Base-by-base conservation (phyloP, 1,140 invertebrate genomes). In the Nebria ingens region DNA sequence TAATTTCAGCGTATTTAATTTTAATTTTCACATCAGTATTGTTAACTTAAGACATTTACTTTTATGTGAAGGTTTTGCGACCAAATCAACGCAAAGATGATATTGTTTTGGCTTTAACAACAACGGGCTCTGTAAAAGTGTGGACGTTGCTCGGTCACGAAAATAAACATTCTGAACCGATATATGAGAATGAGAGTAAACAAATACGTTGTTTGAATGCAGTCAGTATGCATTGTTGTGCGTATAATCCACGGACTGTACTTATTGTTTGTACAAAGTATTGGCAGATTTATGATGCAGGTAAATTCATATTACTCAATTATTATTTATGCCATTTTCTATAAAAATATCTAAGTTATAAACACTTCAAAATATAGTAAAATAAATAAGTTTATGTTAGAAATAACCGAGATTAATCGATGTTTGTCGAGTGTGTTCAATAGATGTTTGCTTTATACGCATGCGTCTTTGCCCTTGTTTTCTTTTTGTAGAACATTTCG, bases 171-270 rank as follows among this genome's bases (percentile, higher is more conserved):
- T 83, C 83, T 9, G 85, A 93, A 65, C 86, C 90, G 0, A 82
- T 98, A 23, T 95, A 91, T 68, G 97, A 99, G 72, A 93, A 98
- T 72, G 97, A 99, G 70, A 97, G 93, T 22, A 99, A 99, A 72
- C 90, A 93, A 68, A 96, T 99, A 29, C 80, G 89, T 12, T 94
- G 94, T 67, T 71, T 93, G 6, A 97, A 97, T 76, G 95, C 96
- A 2, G 80, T 94, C 20, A 90, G 87, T 2, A 79, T 99, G 67
- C 90, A 89, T 52, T 98, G 94, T 69, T 98, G 95, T 71, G 79
- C 88, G 1, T 91, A 93, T 65, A 98, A 98, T 73, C 93, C 97
- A 65, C 78, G 97, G 50, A 98, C 95, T 0, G 92, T 99, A 20
- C 79, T 99, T 1, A 91, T 99, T 38, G 92, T 98, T 0, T 96